Base-by-base conservation (phyloP, 1,140 invertebrate genomes). In the Protaetia brevitarsis region DNA sequence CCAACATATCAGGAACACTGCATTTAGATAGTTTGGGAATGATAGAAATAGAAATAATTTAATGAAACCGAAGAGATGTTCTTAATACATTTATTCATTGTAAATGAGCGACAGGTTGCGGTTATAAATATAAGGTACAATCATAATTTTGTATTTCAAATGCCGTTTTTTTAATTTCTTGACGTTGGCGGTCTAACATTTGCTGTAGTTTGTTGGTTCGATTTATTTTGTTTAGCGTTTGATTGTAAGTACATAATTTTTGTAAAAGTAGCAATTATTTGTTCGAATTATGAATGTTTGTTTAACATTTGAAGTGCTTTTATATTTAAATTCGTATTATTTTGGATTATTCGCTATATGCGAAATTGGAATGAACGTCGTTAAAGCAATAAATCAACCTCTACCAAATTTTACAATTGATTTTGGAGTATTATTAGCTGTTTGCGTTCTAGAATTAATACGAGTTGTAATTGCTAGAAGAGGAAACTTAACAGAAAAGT, bases 281-380 rank as follows among this genome's bases (percentile, higher is more conserved):
- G 30, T 59, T 59, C 10, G 1, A 62, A 63, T 45, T 63, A 85
- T 88, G 64, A 90, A 89, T 76, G 88, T 88, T 2, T 89, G 88
- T 68, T 80, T 92, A 73, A 88, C 87, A 2, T 92, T 90, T 72
- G 90, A 92, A 80, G 89, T 92, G 76, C 77, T 92, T 27, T 83
- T 92, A 72, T 92, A 92, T 74, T 79, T 93, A 45, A 92, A 93
- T 79, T 91, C 88, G 11, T 93, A 91, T 79, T 94, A 93, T 80
- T 89, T 93, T 72, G 89, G 89, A 64, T 88, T 93, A 85, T 93
- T 92, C 78, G 87, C 89, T 11, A 84, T 89, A 51, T 90, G 88
- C 73, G 90, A 93, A 81, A 80, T 91, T 41, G 85, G 87, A 5
- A 90, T 92, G 84, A 87, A 87, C 65, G 81, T 90, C 68, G 86